These are phyloP conservation scores for Petrophora chlorosata DNA, from an alignment of 2,888 invertebrate species.

Conservation along the genomic window DNA sequence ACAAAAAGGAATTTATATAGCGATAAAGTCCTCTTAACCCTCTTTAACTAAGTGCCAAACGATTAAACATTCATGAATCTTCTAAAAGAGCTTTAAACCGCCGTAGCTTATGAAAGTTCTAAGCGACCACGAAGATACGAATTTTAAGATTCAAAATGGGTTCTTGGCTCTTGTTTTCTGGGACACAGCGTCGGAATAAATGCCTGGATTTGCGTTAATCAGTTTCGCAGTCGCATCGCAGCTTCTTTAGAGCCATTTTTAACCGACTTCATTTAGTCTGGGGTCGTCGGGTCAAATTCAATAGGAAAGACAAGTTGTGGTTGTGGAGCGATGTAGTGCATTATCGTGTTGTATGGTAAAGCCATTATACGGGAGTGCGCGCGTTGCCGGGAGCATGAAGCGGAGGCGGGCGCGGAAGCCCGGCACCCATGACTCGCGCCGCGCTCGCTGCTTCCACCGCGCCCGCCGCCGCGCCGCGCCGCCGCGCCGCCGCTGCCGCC, in stretches of 20 bases:
- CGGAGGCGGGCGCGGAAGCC: not conserved
- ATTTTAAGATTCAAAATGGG: no score
- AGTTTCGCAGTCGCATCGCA: not conserved
- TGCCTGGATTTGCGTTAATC: not conserved
- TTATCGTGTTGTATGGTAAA: slow-evolving; percentile 7
- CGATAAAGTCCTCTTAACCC: no score
- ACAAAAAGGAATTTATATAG: no score
- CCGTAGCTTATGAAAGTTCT: slow-evolving; percentile 2
- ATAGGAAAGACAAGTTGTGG: not conserved
- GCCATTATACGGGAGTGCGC: slow-evolving; percentile 2
- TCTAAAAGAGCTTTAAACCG: not conserved
- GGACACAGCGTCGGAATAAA: no score
- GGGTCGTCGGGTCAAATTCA: not conserved
- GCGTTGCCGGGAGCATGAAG: not conserved
- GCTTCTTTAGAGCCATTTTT: not conserved
- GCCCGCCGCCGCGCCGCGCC: not conserved
- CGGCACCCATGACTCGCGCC: not conserved
- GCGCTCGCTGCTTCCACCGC: no score
- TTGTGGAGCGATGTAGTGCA: not conserved
- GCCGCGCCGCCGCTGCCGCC: not conserved
- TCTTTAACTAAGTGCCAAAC: not conserved
- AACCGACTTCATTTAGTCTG: not conserved
- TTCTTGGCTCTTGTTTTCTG: no score
- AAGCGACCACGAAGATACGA: not conserved
- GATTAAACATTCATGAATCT: slow-evolving; percentile 5